Evolutionary conservation across 2,888 invertebrate species (phyloP).

Genomic region (Lycophotia porphyrea): DNA sequence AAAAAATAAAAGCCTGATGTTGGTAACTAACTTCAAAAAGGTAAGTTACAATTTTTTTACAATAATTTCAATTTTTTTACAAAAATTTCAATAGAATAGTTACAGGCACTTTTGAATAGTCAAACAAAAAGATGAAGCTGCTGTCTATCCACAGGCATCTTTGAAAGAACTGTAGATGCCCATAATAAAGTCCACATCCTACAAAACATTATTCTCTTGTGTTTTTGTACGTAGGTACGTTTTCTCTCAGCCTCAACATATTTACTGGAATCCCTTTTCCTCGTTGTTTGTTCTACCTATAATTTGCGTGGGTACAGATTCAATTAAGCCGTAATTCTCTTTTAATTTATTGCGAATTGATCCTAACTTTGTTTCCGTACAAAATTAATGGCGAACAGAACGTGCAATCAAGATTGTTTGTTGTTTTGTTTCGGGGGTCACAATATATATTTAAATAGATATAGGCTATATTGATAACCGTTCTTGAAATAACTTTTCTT

Average conservation of each 20-base stretch:
- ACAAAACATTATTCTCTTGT: not conserved
- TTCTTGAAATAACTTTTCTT: slow-evolving; percentile 34
- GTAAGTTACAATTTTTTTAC: too few species aligned
- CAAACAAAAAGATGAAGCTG: not conserved
- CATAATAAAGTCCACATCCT: not conserved
- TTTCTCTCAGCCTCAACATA: slow-evolving; percentile 26
- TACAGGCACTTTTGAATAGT: not conserved
- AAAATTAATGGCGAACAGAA: slow-evolving; percentile 40
- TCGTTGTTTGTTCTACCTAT: slow-evolving; percentile 51
- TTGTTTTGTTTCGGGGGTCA: slow-evolving; percentile 40
- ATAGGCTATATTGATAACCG: slow-evolving; percentile 19
- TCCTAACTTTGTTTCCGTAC: slow-evolving; percentile 37
- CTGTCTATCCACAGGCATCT: not conserved
- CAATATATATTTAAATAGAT: not conserved
- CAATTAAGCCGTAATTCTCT: slow-evolving; percentile 56
- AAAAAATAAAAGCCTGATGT: too few species aligned
- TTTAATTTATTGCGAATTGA: slow-evolving; percentile 58
- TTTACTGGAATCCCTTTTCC: slow-evolving; percentile 54
- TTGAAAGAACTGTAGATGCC: not conserved
- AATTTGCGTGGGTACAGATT: slow-evolving; percentile 55
- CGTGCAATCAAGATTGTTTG: slow-evolving; percentile 55
- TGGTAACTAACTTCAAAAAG: too few species aligned
- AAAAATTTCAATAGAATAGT: too few species aligned
- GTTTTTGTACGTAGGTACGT: slow-evolving; percentile 2
- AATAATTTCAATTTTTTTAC: too few species aligned